These are phyloP conservation scores for Cygnus atratus DNA, from an alignment of 2,113 vertebrate genomes.

Conservation along the genomic window DNA sequence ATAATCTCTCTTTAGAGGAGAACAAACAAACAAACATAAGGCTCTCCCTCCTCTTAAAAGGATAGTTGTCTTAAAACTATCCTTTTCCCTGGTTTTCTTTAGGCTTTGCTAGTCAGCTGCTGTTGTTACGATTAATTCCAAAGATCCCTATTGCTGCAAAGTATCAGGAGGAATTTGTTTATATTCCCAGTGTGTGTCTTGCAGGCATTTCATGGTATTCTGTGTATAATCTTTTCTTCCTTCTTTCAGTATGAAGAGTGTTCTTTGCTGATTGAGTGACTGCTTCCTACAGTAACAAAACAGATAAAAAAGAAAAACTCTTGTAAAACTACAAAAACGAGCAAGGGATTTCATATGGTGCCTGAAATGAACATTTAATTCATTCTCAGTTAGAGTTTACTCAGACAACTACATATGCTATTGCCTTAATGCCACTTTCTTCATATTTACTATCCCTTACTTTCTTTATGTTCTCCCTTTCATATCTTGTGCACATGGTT, in stretches of 20 bases:
- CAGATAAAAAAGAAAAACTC: not conserved
- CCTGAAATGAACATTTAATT: slow-evolving; percentile 5
- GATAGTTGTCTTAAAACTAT: not conserved
- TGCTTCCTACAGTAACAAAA: slow-evolving; percentile 41
- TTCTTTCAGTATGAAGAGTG: not conserved
- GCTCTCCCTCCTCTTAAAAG: not conserved
- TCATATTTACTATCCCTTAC: not conserved
- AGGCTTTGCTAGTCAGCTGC: slow-evolving; percentile 4
- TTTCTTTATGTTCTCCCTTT: not conserved
- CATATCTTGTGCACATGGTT: not conserved
- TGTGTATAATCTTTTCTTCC: not conserved
- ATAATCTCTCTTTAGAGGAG: not conserved
- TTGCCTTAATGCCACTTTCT: not conserved
- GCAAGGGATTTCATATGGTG: not conserved
- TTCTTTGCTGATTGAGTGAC: not conserved
- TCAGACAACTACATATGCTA: not conserved
- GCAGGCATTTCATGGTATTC: not conserved
- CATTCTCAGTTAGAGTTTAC: not conserved
- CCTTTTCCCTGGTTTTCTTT: not conserved
- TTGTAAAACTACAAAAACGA: slow-evolving; percentile 2
- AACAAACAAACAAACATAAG: not conserved
- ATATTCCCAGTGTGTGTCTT: slow-evolving; percentile 17
- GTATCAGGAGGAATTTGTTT: slow-evolving; percentile 31
- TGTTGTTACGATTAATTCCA: not conserved
- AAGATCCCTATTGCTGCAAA: slow-evolving; percentile 21